Percentiles rank a stretch among this genome's conserved stretches.
These are phyloP conservation scores for Lerista edwardsae DNA, from an alignment of 2,797 vertebrate species.

Conservation along the genomic window DNA sequence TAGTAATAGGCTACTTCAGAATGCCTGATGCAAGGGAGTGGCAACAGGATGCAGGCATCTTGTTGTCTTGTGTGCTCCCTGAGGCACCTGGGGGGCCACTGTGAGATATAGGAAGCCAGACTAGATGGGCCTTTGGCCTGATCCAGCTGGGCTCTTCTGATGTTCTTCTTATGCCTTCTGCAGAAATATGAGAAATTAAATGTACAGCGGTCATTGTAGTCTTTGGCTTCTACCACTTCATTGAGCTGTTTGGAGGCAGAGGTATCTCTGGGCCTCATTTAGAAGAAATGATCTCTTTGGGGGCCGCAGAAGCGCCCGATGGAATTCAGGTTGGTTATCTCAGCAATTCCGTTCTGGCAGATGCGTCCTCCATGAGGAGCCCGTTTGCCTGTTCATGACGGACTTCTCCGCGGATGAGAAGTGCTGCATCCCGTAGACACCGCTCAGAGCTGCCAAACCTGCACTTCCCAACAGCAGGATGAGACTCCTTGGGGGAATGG, in stretches of 20 bases:
- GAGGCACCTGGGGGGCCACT: too few species aligned
- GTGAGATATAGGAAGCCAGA: too few species aligned
- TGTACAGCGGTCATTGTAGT: neutral
- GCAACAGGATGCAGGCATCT: too few species aligned
- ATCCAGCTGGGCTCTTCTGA: too few species aligned
- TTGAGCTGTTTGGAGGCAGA: neutral
- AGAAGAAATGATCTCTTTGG: neutral
- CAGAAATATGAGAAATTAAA: neutral
- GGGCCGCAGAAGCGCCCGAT: neutral
- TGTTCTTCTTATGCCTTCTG: too few species aligned
- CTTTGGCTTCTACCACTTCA: neutral
- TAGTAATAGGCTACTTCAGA: too few species aligned
- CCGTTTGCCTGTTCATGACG: neutral
- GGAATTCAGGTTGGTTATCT: neutral
- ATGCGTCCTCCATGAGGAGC: neutral
- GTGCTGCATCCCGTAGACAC: accelerated
- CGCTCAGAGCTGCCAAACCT: neutral
- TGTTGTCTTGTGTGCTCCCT: too few species aligned
- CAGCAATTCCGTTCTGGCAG: neutral
- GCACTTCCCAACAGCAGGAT: neutral
- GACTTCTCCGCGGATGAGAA: accelerated
- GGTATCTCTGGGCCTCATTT: neutral
- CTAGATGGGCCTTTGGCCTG: too few species aligned
- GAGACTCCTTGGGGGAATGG: neutral
- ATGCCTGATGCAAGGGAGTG: too few species aligned